phyloP scores from a whole-genome alignment of 1,140 invertebrate genomes.

The Tetranychus urticae region DNA sequence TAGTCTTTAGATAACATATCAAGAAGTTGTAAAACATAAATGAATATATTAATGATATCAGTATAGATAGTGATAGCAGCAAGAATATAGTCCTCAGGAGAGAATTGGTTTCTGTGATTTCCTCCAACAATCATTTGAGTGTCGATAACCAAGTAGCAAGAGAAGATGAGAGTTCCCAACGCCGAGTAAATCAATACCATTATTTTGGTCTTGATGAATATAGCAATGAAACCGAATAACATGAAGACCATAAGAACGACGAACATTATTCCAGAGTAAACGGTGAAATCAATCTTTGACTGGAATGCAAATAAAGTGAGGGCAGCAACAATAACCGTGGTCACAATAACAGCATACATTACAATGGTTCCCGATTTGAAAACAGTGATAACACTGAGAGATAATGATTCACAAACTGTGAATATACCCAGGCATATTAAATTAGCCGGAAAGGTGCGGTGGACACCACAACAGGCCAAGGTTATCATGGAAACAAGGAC shows the following conservation, averaged over 20 bases:
- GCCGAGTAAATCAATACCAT: conserved; percentile 50
- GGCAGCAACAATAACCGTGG: conserved; percentile 27
- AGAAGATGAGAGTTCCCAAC: conserved; percentile 53
- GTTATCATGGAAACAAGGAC: conserved; percentile 3
- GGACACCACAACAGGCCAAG: conserved; percentile 67
- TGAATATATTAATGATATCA: conserved; percentile 71
- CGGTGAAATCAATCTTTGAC: conserved; percentile 71
- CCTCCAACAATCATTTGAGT: conserved; percentile 87
- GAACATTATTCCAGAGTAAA: conserved; percentile 36
- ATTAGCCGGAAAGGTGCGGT: conserved; percentile 60
- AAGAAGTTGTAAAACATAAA: conserved; percentile 33
- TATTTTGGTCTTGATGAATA: conserved; percentile 31
- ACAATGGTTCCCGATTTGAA: conserved; percentile 23
- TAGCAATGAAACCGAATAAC: conserved; percentile 51
- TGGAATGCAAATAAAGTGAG: conserved; percentile 40
- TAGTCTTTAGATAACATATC: neutral
- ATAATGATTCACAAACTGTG: conserved; percentile 10
- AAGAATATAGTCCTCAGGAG: conserved; percentile 88
- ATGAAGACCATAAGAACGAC: conserved; percentile 49
- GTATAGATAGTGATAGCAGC: conserved; percentile 72
- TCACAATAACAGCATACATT: conserved; percentile 52
- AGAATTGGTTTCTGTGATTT: conserved; percentile 52
- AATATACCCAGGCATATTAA: conserved; percentile 65
- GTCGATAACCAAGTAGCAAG: conserved; percentile 66
- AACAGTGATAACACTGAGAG: conserved; percentile 17